These are phyloP conservation scores for Heliothis peltigera DNA, from an alignment of 2,888 invertebrate genomes.

Conservation along the genomic window DNA sequence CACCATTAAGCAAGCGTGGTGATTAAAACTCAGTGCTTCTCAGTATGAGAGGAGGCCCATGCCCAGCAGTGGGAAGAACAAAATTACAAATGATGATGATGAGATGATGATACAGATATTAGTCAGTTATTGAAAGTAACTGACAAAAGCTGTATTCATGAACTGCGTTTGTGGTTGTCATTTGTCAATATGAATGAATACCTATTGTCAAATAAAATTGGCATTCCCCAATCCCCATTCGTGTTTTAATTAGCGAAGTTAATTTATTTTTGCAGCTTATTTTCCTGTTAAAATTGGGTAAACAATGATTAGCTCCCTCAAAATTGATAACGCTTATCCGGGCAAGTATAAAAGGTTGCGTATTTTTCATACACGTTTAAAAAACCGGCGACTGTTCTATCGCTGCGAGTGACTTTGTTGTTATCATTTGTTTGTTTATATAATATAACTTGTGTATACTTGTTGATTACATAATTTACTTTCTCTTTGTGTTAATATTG, in stretches of 20 bases:
- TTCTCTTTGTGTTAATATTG: slow-evolving; percentile 38
- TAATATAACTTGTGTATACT: slow-evolving; percentile 3
- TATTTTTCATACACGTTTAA: neutral
- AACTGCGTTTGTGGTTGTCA: slow-evolving; percentile 1
- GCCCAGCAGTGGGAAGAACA: too few species aligned
- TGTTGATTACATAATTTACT: slow-evolving; percentile 45
- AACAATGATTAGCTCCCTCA: neutral
- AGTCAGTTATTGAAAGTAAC: too few species aligned
- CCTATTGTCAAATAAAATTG: slow-evolving; percentile 1
- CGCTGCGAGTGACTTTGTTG: neutral
- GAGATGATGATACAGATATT: too few species aligned
- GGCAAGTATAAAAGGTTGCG: neutral
- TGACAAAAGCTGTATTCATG: slow-evolving; percentile 4
- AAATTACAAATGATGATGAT: too few species aligned
- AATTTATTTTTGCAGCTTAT: too few species aligned
- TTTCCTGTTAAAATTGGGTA: neutral
- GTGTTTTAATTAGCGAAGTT: too few species aligned
- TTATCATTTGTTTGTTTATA: slow-evolving; percentile 17
- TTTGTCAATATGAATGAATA: slow-evolving; percentile 8
- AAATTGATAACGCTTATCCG: neutral
- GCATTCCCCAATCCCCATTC: neutral
- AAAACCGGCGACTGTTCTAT: neutral
- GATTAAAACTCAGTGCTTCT: too few species aligned
- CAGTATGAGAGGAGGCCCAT: too few species aligned
- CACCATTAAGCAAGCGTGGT: too few species aligned